Evolutionary conservation across 2,113 vertebrate genomes (phyloP), one percentile per base, ranked within the genome.

Genomic region (Chloroceryle aenea): DNA sequence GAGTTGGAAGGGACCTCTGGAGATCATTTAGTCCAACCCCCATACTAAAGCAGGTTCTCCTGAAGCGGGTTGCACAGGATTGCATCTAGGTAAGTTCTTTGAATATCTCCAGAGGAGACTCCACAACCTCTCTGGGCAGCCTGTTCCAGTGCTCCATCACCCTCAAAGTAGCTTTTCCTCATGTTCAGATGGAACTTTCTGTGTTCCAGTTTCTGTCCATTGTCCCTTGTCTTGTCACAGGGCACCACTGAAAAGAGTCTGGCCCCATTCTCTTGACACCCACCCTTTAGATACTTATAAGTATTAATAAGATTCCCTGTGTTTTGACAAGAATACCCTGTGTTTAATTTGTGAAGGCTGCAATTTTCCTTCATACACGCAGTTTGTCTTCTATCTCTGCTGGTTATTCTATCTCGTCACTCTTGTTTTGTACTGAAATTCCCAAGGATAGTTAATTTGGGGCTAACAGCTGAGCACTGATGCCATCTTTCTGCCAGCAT

Each of bases 401-500:
- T 45, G 22, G 12, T 80, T 90, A 34, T 38, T 80, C 45, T 59
- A 45, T 42, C 56, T 93, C 66, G 47, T 86, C 3, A 32, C 76
- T 91, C 92, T 76, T 56, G 38, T 83, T 81, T 82, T 63, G 42
- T 15, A 59, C 72, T 75, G 47, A 71, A 75, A 64, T 55, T 85
- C 42, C 55, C 47, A 71, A 45, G 58, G 30, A 56, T 25, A 7
- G 38, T 59, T 59, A 40, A 81, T 91, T 81, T 17, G 48, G 68
- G 7, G 61, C 87, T 81, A 92, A 92, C 9, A 69, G 74, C 66
- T 93, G 80, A 72, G 66, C 86, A 92, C 67, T 30, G 52, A 84
- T 93, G 94, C 92, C 90, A 95, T 45, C 95, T 95, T 87, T 92
- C 92, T 97, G 85, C 38, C 83, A 95, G 59, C 26, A 38, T 4